phyloP scores from a whole-genome alignment of 2,888 invertebrate species.

The Zhengitettix transpicula region DNA sequence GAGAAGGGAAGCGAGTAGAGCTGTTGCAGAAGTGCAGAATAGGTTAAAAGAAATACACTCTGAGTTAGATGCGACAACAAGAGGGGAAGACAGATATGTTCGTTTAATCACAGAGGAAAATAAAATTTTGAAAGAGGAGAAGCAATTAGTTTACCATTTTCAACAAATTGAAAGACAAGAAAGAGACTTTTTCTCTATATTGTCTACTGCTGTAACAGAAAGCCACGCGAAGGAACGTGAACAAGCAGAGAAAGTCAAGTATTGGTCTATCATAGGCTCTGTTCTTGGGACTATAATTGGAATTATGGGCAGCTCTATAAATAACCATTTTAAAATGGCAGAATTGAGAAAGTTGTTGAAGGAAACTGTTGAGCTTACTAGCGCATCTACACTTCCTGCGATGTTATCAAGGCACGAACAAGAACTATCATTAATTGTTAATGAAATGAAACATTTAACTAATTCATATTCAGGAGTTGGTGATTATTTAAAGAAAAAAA shows the following conservation, averaged over 20 bases:
- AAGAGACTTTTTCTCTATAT: conserved; percentile 50
- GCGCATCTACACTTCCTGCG: not conserved
- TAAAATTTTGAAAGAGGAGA: conserved; percentile 31
- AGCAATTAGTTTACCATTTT: conserved; percentile 36
- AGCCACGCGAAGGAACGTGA: conserved; percentile 71
- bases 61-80: conserved; percentile 57
- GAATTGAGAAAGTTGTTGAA: conserved; percentile 43
- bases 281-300: conserved; percentile 47
- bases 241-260: conserved; percentile 68
- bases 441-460: conserved; percentile 5
- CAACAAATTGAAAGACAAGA: conserved; percentile 54
- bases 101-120: conserved; percentile 54
- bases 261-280: conserved; percentile 63
- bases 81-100: conserved; percentile 62
- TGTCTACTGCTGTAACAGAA: conserved; percentile 59
- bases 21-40: conserved; percentile 41
- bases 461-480: not conserved
- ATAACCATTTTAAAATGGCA: conserved; percentile 45
- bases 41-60: conserved; percentile 52
- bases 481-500: not conserved
- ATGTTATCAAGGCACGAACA: conserved; percentile 5
- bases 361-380: conserved; percentile 21
- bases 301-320: conserved; percentile 46
- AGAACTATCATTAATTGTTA: conserved; percentile 4
- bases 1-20: conserved; percentile 41